Evolutionary conservation across 2,797 vertebrate genomes (phyloP), one percentile per base, ranked within the genome.

Genomic region (Enteromius trimaculatus): DNA sequence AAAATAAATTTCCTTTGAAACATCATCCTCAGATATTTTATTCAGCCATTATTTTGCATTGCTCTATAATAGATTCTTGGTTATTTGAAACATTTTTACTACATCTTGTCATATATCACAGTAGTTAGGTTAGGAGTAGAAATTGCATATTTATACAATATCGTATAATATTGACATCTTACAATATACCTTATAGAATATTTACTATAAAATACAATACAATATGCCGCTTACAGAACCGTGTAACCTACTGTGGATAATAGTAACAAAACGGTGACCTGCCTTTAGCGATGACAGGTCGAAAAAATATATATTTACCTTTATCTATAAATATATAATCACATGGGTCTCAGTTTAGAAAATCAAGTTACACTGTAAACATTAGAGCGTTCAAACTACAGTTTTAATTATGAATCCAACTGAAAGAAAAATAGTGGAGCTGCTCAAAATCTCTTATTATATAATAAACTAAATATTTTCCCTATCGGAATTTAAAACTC

Each of bases 1-100:
- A 90, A 88, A 94, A 94, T 94, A 94, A 94, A 85, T 77, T 70
- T 81, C 84, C 62, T 77, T 84, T 88, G 83, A 77, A 77, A 77
- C 86, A 84, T 88, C 70, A 66, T 55, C 69, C 44, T 44, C 55
- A 39, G 34, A 75, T 62, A 79, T 39, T 44, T 60, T 42, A 70
- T 74, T 81, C 23, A 69, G 66, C 7, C 21, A 16, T 80, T 13
- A 51, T 64, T 83, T 80, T 51, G 39, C 37, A 68, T 64, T 42
- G 65, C 29, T 5, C 66, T 60, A 19, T 80, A 58, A 34, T 65
- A 55, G 51, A 78, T 80, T 19, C 26, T 29, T 42, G 69, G 16
- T 72, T 76, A 42, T 31, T 60, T 7, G 8, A 68, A 29, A 47
- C 77, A 5, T 10, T 7, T 42, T 42, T 11, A 42, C 5, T n/a